phyloP scores from a whole-genome alignment of 2,888 invertebrate species.

The Callimorpha dominula region DNA sequence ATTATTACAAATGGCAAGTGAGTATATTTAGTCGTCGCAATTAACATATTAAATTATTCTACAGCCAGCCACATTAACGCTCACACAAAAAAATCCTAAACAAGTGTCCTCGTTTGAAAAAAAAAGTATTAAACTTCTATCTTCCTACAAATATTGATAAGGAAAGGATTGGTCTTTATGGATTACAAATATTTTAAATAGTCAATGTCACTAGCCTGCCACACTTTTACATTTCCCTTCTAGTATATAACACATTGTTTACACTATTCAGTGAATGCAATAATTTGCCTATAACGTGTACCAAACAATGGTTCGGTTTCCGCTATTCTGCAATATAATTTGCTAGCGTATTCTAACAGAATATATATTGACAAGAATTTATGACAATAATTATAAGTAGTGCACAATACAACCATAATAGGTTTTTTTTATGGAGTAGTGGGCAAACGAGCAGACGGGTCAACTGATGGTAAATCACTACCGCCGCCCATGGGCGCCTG shows the following conservation, averaged over 20 bases:
- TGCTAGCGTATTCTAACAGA: neutral
- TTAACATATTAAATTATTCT: no score
- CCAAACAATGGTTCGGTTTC: neutral
- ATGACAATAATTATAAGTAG: neutral
- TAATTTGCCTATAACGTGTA: neutral
- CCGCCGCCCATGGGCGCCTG: no score
- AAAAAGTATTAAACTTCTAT: no score
- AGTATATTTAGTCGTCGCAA: no score
- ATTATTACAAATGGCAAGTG: no score
- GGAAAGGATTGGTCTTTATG: neutral
- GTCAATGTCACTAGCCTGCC: neutral
- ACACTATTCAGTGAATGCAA: neutral
- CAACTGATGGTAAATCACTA: no score
- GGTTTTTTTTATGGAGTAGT: no score
- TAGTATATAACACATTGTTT: neutral
- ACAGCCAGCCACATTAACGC: no score
- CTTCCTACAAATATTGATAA: neutral
- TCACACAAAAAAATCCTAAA: no score
- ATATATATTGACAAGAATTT: neutral
- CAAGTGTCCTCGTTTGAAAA: neutral
- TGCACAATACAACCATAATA: no score
- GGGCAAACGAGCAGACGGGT: no score
- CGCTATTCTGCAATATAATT: neutral
- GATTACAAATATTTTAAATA: neutral
- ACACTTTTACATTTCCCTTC: neutral